A percentile compares a stretch with the other conserved stretches of the same genome.
phyloP scores from a whole-genome alignment of 2,888 invertebrate genomes.

The Nephrotoma flavescens region DNA sequence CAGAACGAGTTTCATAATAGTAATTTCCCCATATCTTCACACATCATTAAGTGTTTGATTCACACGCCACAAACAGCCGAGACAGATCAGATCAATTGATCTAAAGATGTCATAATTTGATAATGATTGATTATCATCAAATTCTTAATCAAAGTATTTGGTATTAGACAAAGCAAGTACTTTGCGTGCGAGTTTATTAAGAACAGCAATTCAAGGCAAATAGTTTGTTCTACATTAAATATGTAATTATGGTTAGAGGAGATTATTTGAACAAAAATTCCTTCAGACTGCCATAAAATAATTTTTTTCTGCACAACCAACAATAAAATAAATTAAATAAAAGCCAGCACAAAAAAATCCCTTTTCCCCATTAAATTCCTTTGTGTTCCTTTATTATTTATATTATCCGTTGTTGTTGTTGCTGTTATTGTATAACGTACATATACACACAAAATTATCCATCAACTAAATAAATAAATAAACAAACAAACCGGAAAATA shows the following conservation, averaged over 20 bases:
- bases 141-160: neutral
- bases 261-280: neutral
- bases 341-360: neutral
- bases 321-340: neutral
- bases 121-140: neutral
- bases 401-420: neutral
- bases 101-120: neutral
- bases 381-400: neutral
- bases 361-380: neutral
- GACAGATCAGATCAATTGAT: neutral
- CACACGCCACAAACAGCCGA: neutral
- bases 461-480: neutral
- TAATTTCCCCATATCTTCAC: too few species aligned
- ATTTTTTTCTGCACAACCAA: neutral
- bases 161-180: too few species aligned
- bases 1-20: too few species aligned
- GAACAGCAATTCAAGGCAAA: neutral
- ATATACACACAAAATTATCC: neutral
- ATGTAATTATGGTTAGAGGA: neutral
- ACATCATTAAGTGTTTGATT: neutral
- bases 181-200: neutral
- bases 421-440: neutral
- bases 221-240: neutral
- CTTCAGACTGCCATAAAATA: neutral
- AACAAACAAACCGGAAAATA: neutral